These are phyloP conservation scores for Stegodyphus mimosarum DNA, from an alignment of 1,140 invertebrate species.

Conservation along the genomic window DNA sequence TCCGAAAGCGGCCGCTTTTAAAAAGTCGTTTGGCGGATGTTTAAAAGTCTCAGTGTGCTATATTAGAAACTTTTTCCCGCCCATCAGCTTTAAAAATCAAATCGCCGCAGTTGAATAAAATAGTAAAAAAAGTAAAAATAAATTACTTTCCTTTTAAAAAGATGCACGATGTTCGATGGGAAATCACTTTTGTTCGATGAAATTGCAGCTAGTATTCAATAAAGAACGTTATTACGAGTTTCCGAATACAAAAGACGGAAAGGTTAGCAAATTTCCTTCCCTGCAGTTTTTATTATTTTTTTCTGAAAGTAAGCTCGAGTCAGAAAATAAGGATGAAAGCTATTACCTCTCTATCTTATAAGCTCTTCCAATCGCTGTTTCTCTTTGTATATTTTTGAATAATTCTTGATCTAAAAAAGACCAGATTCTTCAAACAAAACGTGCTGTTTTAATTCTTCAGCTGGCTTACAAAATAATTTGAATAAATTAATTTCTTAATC, in stretches of 20 bases:
- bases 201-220: constrained; percentile 59
- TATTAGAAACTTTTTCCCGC: constrained; percentile 58
- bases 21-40: constrained; percentile 58
- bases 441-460: background rate
- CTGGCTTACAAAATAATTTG: background rate
- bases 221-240: constrained; percentile 60
- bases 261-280: constrained; percentile 3
- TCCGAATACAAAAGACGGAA: constrained; percentile 55
- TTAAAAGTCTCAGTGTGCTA: constrained; percentile 46
- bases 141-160: constrained; percentile 60
- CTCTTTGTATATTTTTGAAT: constrained; percentile 29
- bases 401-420: constrained; percentile 27
- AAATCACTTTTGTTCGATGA: constrained; percentile 61
- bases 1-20: constrained; percentile 50
- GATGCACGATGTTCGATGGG: constrained; percentile 58
- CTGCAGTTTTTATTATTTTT: constrained; percentile 47
- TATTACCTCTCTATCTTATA: constrained; percentile 56
- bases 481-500: constrained; percentile 15
- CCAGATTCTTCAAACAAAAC: constrained; percentile 42
- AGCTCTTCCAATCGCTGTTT: constrained; percentile 31
- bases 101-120: constrained; percentile 52
- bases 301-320: constrained; percentile 27
- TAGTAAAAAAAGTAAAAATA: constrained; percentile 44
- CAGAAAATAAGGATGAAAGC: constrained; percentile 35
- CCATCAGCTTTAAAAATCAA: constrained; percentile 53